Evolutionary conservation across 2,113 vertebrate species (phyloP), one percentile per base, ranked within the genome.

Genomic region (Microtus ochrogaster): DNA sequence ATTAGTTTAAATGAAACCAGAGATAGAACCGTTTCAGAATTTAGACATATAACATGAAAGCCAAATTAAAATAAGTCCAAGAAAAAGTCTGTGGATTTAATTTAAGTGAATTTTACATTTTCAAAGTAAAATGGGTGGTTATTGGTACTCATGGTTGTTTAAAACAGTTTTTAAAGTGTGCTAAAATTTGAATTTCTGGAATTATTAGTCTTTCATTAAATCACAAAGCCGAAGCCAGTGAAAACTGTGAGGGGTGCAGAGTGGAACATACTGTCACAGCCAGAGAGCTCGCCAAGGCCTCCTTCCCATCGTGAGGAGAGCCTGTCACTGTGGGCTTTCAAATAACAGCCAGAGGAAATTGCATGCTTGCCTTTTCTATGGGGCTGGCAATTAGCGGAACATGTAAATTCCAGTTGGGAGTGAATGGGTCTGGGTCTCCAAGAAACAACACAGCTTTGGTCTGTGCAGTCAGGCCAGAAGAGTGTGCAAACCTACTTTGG

Each of bases 301-400:
- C 19, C 14, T 22, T 97, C 98, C 97, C 16, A 63, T 94, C 81
- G 94, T 8, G 78, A 85, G 55, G 86, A 97, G 95, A 97, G 97
- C 93, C 97, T 87, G 30, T 96, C 96, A 98, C 96, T 98, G 92
- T 0, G 0, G 95, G 96, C 97, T 98, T 98, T 98, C 96, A 98
- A 97, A 97, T 98, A 96, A 98, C 91, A 97, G 96, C 88, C 91
- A 98, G 94, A 98, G 98, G 97, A 98, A 98, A 98, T 98, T 98
- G 96, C 96, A 93, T 1, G 90, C 95, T 97, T 94, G 94, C 97
- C 96, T 96, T 97, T 97, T 91, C 95, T 97, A 95, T 96, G 19
- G n/a, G 84, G 89, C 76, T 82, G 96, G 96, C 92, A 96, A 96
- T 97, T 97, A 98, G 96, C 94, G 98, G 98, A 95, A 97, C 88